phyloP scores from a whole-genome alignment of 2,888 invertebrate genomes.

The Heliconius hortense region DNA sequence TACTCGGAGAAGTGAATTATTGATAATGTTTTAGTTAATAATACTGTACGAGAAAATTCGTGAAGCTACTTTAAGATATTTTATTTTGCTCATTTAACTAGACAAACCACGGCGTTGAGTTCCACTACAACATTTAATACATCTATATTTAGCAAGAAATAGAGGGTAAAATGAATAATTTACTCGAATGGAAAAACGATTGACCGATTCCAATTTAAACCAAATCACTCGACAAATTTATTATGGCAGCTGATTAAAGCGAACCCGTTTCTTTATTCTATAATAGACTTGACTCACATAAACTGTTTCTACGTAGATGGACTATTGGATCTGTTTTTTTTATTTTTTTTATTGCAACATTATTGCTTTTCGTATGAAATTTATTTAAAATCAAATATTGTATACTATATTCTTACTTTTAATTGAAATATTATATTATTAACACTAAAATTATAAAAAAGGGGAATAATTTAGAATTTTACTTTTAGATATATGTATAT shows the following conservation, averaged over 20 bases:
- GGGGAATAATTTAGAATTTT: no score
- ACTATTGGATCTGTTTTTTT: constrained; percentile 17
- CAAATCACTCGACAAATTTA: constrained; percentile 39
- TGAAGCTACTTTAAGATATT: no score
- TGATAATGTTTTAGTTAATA: no score
- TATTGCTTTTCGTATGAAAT: constrained; percentile 4
- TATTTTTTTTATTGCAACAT: constrained; percentile 11
- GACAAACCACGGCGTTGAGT: background rate
- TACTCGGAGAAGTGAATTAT: no score
- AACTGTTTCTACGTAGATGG: constrained; percentile 28
- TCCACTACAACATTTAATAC: constrained; percentile 48
- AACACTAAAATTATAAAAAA: no score
- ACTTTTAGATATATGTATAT: no score
- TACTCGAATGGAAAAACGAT: constrained; percentile 39
- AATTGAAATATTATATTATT: no score
- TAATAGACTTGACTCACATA: constrained; percentile 29
- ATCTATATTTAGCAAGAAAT: constrained; percentile 29
- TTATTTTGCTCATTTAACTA: no score
- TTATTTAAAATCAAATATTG: background rate
- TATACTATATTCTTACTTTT: no score
- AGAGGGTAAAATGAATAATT: constrained; percentile 36
- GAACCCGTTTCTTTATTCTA: constrained; percentile 31
- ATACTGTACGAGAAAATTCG: no score
- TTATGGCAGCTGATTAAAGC: constrained; percentile 37
- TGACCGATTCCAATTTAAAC: constrained; percentile 41